A percentile compares a stretch with the other conserved stretches of the same genome.
phyloP scores from a whole-genome alignment of 2,888 invertebrate species.

The Chromoteleia sp. region DNA sequence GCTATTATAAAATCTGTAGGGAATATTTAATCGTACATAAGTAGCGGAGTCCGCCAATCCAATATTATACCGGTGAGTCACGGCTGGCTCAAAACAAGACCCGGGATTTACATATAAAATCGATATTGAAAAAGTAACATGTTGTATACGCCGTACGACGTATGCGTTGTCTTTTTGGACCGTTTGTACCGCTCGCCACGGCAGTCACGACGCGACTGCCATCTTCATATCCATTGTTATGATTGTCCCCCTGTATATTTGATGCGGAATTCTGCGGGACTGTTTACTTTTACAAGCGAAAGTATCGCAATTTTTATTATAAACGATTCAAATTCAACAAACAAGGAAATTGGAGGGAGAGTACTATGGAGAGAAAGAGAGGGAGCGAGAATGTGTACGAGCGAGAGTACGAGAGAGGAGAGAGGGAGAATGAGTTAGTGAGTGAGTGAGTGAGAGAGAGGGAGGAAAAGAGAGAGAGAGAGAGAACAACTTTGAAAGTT shows the following conservation, averaged over 20 bases:
- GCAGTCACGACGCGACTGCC: conserved; percentile 77
- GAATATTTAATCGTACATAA: conserved; percentile 47
- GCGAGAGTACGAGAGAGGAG: too few species aligned
- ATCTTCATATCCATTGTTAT: conserved; percentile 71
- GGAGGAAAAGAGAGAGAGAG: too few species aligned
- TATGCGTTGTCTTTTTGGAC: conserved; percentile 76
- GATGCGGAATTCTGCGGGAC: conserved; percentile 26
- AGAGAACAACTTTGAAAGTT: conserved; percentile 9
- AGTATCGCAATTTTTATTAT: neutral
- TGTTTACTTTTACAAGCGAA: conserved; percentile 1
- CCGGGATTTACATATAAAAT: conserved; percentile 71
- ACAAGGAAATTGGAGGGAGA: too few species aligned
- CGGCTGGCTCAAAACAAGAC: conserved; percentile 65
- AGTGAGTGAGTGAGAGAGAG: too few species aligned
- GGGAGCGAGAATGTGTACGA: too few species aligned
- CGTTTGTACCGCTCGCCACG: conserved; percentile 75
- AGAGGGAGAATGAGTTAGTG: too few species aligned
- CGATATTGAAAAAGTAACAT: conserved; percentile 70
- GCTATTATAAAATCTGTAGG: conserved; percentile 56
- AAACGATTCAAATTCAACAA: conserved; percentile 7
- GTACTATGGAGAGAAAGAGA: too few species aligned
- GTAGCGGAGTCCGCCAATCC: conserved; percentile 43
- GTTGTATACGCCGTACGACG: conserved; percentile 71
- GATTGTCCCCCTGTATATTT: conserved; percentile 49
- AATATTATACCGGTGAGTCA: conserved; percentile 66